Evolutionary conservation across 30 jellyfish, hydroid and myxozoan genomes (phyloP).

Genomic region (Aurelia coerulea): DNA sequence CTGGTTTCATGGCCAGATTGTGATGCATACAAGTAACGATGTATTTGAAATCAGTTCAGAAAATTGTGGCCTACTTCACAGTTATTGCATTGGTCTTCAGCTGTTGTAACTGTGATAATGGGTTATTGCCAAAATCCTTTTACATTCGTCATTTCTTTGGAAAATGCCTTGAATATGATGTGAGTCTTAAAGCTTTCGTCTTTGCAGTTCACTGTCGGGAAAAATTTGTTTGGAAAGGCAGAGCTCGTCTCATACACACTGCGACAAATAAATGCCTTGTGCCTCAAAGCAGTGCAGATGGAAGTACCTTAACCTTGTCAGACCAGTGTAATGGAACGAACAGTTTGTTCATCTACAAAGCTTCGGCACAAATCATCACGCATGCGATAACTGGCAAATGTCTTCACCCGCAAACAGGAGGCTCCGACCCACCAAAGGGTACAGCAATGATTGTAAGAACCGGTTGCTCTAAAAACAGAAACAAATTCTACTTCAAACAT

Average conservation of each 20-base stretch:
- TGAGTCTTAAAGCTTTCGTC: constrained; percentile 13
- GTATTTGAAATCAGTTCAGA: too few species aligned
- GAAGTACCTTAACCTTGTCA: constrained; percentile 16
- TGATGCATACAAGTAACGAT: too few species aligned
- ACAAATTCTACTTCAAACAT: constrained; percentile 27
- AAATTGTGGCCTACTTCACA: too few species aligned
- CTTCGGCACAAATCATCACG: not conserved
- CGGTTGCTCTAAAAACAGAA: not conserved
- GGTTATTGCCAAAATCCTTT: not conserved
- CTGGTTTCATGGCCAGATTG: too few species aligned
- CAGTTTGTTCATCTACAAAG: constrained; percentile 47
- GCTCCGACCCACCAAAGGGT: not conserved
- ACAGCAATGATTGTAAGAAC: not conserved
- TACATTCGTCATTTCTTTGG: constrained; percentile 44
- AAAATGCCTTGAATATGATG: constrained; percentile 43
- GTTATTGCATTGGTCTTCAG: too few species aligned
- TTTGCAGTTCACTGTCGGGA: constrained; percentile 33
- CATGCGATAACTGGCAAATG: constrained; percentile 32
- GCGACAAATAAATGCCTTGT: constrained; percentile 27
- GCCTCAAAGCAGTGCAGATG: constrained; percentile 4
- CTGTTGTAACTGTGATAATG: too few species aligned
- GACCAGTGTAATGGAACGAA: constrained; percentile 35
- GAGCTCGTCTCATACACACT: constrained; percentile 43
- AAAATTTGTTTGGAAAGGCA: constrained; percentile 47
- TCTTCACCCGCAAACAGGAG: constrained; percentile 11